These are phyloP conservation scores for Tychaedon coryphoeus DNA, from an alignment of 2,113 vertebrate species.

Conservation along the genomic window DNA sequence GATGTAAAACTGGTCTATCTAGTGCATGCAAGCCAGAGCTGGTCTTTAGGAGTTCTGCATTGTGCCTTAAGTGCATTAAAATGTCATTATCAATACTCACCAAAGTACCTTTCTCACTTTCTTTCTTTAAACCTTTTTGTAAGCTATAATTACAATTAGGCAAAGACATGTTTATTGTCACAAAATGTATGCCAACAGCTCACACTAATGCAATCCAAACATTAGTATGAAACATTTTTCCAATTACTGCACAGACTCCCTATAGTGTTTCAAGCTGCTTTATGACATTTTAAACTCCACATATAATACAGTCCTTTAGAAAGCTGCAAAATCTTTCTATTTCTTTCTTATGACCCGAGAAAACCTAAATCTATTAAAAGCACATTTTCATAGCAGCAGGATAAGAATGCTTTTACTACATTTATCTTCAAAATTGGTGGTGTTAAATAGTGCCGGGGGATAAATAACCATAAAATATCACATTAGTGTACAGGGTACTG, in stretches of 20 bases:
- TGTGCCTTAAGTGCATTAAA: constrained; percentile 31
- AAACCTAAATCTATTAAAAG: constrained; percentile 67
- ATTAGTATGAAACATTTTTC: constrained; percentile 68
- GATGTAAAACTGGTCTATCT: not conserved
- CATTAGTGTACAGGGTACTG: constrained; percentile 44
- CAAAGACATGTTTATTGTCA: constrained; percentile 50
- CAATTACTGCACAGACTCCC: constrained; percentile 68
- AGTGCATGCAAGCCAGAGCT: not conserved
- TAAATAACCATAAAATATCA: constrained; percentile 73
- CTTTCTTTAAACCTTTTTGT: constrained; percentile 37
- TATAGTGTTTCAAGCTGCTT: constrained; percentile 78
- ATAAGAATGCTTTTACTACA: constrained; percentile 66
- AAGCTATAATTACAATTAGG: constrained; percentile 63
- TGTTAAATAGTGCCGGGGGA: constrained; percentile 63
- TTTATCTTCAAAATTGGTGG: constrained; percentile 64
- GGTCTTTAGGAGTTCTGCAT: not conserved
- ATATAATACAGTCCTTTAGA: constrained; percentile 77
- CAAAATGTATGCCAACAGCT: constrained; percentile 47
- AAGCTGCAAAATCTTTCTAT: constrained; percentile 50
- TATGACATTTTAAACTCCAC: constrained; percentile 81
- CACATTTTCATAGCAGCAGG: constrained; percentile 65
- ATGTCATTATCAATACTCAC: constrained; percentile 18
- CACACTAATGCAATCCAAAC: constrained; percentile 67
- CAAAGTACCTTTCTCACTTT: constrained; percentile 16
- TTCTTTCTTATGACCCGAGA: constrained; percentile 46